Evolutionary conservation across 1,140 invertebrate genomes (phyloP).

Genomic region (Heliconius eleuchia): DNA sequence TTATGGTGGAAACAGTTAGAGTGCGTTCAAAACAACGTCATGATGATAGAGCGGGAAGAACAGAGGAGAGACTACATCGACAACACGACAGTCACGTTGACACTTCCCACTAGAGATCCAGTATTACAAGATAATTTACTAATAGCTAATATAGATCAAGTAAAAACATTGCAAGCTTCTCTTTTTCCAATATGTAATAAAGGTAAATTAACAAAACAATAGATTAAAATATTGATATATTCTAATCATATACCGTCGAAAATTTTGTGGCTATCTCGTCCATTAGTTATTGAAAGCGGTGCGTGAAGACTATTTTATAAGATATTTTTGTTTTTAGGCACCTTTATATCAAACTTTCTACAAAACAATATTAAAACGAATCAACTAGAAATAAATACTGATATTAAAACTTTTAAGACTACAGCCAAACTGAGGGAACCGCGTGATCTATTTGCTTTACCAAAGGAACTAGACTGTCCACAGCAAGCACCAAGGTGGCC

Average conservation of each 20-base stretch:
- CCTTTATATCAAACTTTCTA: slow-evolving; percentile 82
- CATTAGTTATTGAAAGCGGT: too few relatives aligned
- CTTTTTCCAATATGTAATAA: slow-evolving; percentile 82
- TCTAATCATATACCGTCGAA: too few relatives aligned
- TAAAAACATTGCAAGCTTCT: slow-evolving; percentile 83
- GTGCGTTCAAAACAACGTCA: slow-evolving; percentile 58
- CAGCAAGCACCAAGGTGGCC: slow-evolving; percentile 93
- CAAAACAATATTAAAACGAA: slow-evolving; percentile 84
- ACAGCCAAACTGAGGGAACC: slow-evolving; percentile 85
- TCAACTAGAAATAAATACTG: slow-evolving; percentile 86
- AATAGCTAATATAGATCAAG: slow-evolving; percentile 77
- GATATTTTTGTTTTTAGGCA: slow-evolving; percentile 64
- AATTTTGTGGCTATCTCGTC: too few relatives aligned
- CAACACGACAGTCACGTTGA: slow-evolving; percentile 62
- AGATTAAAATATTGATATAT: too few relatives aligned
- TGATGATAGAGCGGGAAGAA: slow-evolving; percentile 72
- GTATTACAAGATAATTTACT: slow-evolving; percentile 66
- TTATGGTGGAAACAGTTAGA: slow-evolving; percentile 78
- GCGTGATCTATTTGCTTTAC: slow-evolving; percentile 85
- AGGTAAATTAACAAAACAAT: slow-evolving; percentile 55
- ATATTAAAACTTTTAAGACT: slow-evolving; percentile 82
- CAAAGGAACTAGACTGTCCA: slow-evolving; percentile 85
- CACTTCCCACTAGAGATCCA: slow-evolving; percentile 62
- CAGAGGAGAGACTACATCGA: slow-evolving; percentile 57
- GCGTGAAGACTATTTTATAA: neutral